Conservation (phyloP, 2,113 vertebrate genomes). For the Machaerirhynchus nigripectus region DNA sequence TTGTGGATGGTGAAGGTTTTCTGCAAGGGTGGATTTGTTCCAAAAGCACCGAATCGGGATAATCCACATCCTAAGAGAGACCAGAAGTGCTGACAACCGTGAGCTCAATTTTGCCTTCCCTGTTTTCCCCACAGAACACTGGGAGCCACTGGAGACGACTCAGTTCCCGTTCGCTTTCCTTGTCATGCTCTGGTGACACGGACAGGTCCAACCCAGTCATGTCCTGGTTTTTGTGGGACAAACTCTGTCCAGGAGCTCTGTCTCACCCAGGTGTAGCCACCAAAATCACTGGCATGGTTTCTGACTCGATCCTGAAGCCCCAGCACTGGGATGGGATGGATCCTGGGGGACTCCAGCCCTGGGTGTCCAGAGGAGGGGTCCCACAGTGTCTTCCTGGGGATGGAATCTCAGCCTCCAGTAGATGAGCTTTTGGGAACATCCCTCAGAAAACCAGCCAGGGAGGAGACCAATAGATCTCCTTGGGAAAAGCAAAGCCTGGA, state of each 20-base stretch:
- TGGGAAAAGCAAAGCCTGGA: neutral
- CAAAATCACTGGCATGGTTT: neutral
- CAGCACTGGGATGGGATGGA: neutral
- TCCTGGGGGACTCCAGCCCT: neutral
- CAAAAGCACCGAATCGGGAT: neutral
- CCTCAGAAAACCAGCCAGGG: neutral
- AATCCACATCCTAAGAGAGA: neutral
- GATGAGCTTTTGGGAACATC: neutral
- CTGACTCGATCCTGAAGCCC: rapidly evolving
- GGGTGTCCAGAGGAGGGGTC: neutral
- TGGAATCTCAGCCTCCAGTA: neutral
- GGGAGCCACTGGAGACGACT: neutral
- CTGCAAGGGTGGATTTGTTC: neutral
- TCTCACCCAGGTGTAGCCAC: neutral
- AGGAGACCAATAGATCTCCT: neutral
- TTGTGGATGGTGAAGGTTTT: neutral
- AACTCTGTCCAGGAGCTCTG: neutral
- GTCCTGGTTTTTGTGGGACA: neutral
- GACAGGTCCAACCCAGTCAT: neutral
- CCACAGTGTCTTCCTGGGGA: neutral
- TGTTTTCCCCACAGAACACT: neutral
- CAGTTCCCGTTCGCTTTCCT: neutral
- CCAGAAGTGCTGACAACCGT: neutral
- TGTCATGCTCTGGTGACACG: neutral
- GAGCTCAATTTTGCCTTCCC: neutral